Base-by-base conservation (phyloP, 2,113 vertebrate species). In the Mionectes macconnelli region DNA sequence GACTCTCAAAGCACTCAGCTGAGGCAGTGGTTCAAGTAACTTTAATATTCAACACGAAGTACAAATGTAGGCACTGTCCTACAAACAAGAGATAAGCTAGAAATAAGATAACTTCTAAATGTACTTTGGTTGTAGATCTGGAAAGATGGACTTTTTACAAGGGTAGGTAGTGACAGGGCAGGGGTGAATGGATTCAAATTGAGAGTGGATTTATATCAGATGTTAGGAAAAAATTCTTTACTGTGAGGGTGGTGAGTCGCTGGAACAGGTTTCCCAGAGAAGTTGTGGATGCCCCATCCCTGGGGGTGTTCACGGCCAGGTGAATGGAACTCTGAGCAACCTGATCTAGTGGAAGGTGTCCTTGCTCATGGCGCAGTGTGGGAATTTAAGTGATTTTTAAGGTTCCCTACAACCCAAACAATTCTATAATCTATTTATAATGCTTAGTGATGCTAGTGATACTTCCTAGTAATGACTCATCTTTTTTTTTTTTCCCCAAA, bases 401-500 rank as follows among this genome's bases (percentile, higher is more conserved):
- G 40, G n/a, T 27, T 9, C 12, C 6, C 40, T 62, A 9, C 62
- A 60, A 12, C 14, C 25, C 56, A 84, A 69, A 33, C 8, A 16
- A 33, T 47, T 31, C 12, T 8, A 0, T 63, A 40, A 33, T 35
- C 21, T 60, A 1, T 85, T 52, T 64, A 12, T 31, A 66, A 37
- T 62, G n/a, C 8, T 56, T 74, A 39, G 20, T 75, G 73, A 63
- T 68, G 33, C 18, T 50, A 6, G 4, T 24, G 68, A 67, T 23
- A 47, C 7, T 50, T 67, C 33, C 27, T 5, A 47, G 37, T 52
- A 50, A 37, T 59, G 53, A 56, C 16, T 55, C 23, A 7, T 6
- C 0, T 0, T 6, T 23, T 63, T 31, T 23, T 3, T 2, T 5
- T 10, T 10, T 2, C 0, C 6, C 15, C 4, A 1, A 16, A 56